Percentiles rank a stretch among this genome's conserved stretches.
These are phyloP conservation scores for Platichthys flesus DNA, from an alignment of 2,113 vertebrate species.

Conservation along the genomic window DNA sequence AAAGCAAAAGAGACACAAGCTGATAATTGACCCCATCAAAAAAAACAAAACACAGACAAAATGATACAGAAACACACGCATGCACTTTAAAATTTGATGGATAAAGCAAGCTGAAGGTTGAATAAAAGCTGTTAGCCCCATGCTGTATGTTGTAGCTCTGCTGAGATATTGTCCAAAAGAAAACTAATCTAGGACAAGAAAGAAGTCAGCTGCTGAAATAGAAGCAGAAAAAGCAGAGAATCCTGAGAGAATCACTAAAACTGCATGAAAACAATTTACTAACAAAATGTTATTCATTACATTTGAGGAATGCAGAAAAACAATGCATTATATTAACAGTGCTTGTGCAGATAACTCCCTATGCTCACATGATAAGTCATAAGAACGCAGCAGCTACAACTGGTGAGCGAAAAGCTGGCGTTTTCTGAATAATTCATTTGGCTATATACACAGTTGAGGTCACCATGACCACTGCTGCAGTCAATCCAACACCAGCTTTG, in stretches of 20 bases:
- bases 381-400: neutral
- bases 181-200: too few relatives aligned
- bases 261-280: neutral
- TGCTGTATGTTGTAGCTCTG: neutral
- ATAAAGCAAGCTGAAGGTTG: neutral
- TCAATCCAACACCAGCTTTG: neutral
- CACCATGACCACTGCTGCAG: neutral
- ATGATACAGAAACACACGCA: too few relatives aligned
- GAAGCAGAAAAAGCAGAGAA: neutral
- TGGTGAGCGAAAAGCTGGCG: neutral
- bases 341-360: neutral
- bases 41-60: too few relatives aligned
- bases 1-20: neutral
- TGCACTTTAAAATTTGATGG: too few relatives aligned
- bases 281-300: neutral
- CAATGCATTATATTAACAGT: neutral
- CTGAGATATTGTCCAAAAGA: neutral
- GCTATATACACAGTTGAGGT: neutral
- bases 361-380: neutral
- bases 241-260: neutral
- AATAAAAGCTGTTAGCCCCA: neutral
- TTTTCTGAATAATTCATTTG: neutral
- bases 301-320: neutral
- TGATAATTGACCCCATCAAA: too few relatives aligned
- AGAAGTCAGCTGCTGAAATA: neutral